Base-by-base conservation (phyloP, 1,140 invertebrate species). In the Drosophila trapezifrons region DNA sequence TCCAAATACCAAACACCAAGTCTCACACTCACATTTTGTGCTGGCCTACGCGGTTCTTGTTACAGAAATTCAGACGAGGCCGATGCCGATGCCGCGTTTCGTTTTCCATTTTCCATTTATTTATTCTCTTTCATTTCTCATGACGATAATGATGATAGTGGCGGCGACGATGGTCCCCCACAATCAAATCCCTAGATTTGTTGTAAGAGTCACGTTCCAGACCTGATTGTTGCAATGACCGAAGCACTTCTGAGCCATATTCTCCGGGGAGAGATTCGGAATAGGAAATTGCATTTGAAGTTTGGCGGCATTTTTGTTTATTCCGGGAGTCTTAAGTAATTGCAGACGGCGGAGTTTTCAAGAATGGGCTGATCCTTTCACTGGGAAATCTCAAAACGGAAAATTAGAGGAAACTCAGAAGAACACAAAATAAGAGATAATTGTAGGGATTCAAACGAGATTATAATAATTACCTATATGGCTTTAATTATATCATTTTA, bases 201-300 rank as follows among this genome's bases (percentile, higher is more conserved):
- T 83, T 86, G 83, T 86, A 73, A 76, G 43, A 78, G 83, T 86
- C 83, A 86, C 83, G 83, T 86, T 83, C 75, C 63, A 52, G 62
- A 45, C 59, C 70, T 57, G 52, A 75, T 76, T 76, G 71, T 76
- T 52, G 40, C 72, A 66, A 52, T 66, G 60, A 76, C 60, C 32
- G 29, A 66, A 37, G 29, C 72, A 74, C 58, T 75, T 75, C 32
- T 43, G 25, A 35, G n/a, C 20, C 29, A 37, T 22, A 32, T 35
- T 71, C 55, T 43, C 37, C 18, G n/a, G 65, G 65, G 42, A 46
- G 51, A 38, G 32, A 54, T 66, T 66, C 10, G n/a, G 46, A 32
- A 47, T 57, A 20, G 49, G 49, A 71, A 71, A 71, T 71, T 20
- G 65, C 66, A 71, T 71, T 71, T 71, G 51, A 71, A 46, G 64